A percentile compares a stretch with the other conserved stretches of the same genome.
Conservation (phyloP, 2,113 vertebrate species). For the Clarias magur region DNA sequence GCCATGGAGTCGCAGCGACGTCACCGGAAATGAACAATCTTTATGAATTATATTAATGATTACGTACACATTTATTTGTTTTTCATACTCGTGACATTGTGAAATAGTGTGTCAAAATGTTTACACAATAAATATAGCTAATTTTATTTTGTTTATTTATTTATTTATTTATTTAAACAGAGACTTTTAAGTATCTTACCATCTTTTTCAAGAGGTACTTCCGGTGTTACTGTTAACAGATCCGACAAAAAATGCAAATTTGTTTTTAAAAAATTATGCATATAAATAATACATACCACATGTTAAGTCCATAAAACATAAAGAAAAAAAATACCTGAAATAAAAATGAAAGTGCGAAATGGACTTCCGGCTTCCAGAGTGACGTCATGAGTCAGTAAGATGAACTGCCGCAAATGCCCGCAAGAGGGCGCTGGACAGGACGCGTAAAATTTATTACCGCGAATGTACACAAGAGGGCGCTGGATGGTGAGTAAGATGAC, state of each 20-base stretch:
- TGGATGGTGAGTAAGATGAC: background rate
- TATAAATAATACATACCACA: background rate
- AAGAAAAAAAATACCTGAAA: background rate
- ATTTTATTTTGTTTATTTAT: background rate
- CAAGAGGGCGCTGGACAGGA: background rate
- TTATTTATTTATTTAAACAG: background rate
- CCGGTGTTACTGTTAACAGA: background rate
- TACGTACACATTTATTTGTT: background rate
- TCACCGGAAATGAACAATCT: background rate
- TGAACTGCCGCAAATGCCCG: background rate
- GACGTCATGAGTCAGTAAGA: background rate
- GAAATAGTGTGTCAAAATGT: background rate
- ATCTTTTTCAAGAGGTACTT: background rate
- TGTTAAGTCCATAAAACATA: background rate
- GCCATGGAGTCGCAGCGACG: background rate
- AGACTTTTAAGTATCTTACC: background rate
- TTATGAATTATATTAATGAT: background rate
- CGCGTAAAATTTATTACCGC: background rate
- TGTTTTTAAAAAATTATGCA: background rate
- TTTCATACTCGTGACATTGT: background rate
- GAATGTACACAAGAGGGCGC: conserved; percentile 35
- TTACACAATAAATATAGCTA: background rate
- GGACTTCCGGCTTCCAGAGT: background rate
- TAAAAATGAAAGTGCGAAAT: background rate
- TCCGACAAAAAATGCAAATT: background rate